phyloP scores from a whole-genome alignment of 1,140 invertebrate species.

The Melitaea cinxia region DNA sequence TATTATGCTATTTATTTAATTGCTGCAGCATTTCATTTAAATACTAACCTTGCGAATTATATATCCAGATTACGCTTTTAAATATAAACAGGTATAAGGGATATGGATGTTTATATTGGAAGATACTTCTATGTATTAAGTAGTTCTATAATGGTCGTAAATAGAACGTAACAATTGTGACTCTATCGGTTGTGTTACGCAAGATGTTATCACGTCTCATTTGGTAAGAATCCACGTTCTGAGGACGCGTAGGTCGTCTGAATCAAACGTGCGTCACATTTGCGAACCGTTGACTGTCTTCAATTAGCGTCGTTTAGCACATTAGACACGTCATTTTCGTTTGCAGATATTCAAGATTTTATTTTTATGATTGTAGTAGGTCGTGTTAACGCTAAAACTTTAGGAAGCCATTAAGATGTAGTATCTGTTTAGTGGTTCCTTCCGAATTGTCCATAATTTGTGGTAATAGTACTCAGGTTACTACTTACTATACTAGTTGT shows the following conservation, averaged over 20 bases:
- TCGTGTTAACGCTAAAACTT: not conserved
- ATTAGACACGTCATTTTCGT: conserved; percentile 14
- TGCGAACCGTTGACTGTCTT: conserved; percentile 8
- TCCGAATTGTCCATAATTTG: too few species aligned
- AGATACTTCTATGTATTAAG: not conserved
- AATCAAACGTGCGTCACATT: conserved; percentile 26
- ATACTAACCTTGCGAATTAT: too few species aligned
- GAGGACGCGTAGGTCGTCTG: conserved; percentile 17
- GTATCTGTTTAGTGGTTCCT: too few species aligned
- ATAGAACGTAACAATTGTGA: too few species aligned
- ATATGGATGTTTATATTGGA: too few species aligned
- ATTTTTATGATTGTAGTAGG: not conserved
- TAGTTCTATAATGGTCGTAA: too few species aligned
- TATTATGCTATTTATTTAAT: too few species aligned
- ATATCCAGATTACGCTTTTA: too few species aligned
- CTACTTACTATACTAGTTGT: too few species aligned
- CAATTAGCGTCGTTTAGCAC: conserved; percentile 28
- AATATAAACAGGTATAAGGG: too few species aligned
- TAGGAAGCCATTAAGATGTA: not conserved
- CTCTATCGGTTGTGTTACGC: not conserved
- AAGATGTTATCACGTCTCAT: not conserved
- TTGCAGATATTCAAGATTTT: not conserved
- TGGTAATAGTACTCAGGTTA: too few species aligned
- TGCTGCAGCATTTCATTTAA: too few species aligned
- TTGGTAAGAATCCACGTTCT: conserved; percentile 5